Evolutionary conservation across 2,888 invertebrate species (phyloP).

Genomic region (Dasysyrphus tricinctus): DNA sequence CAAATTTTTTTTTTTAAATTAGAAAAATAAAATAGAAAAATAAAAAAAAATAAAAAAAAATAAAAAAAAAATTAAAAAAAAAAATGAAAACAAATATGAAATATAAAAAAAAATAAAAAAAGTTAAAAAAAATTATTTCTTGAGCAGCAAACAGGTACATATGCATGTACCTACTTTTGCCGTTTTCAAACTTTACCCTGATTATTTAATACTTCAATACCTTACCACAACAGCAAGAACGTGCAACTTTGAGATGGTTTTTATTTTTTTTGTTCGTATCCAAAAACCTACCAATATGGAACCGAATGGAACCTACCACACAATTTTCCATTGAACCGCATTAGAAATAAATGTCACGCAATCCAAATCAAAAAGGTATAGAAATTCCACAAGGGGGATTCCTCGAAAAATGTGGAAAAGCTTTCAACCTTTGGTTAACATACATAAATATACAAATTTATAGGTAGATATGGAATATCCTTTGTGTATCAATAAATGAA

Average conservation of each 20-base stretch:
- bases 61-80: too few relatives aligned
- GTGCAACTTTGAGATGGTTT: not conserved
- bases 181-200: too few relatives aligned
- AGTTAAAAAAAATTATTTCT: too few relatives aligned
- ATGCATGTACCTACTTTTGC: too few relatives aligned
- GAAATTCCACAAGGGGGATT: conserved; percentile 37
- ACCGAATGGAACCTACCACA: conserved; percentile 2
- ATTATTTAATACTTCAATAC: too few relatives aligned
- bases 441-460: conserved; percentile 8
- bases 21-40: too few relatives aligned
- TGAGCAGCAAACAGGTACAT: too few relatives aligned
- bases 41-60: too few relatives aligned
- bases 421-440: conserved; percentile 9
- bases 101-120: too few relatives aligned
- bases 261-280: not conserved
- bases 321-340: conserved; percentile 30
- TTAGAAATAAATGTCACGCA: conserved; percentile 67
- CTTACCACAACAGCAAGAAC: not conserved
- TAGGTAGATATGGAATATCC: not conserved
- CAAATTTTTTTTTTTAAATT: too few relatives aligned
- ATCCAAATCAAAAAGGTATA: conserved; percentile 57
- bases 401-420: not conserved
- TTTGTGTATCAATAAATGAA: conserved; percentile 24
- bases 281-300: not conserved
- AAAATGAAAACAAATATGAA: too few relatives aligned